phyloP scores from a whole-genome alignment of 2,888 invertebrate species.

The Choreutis nemorana region DNA sequence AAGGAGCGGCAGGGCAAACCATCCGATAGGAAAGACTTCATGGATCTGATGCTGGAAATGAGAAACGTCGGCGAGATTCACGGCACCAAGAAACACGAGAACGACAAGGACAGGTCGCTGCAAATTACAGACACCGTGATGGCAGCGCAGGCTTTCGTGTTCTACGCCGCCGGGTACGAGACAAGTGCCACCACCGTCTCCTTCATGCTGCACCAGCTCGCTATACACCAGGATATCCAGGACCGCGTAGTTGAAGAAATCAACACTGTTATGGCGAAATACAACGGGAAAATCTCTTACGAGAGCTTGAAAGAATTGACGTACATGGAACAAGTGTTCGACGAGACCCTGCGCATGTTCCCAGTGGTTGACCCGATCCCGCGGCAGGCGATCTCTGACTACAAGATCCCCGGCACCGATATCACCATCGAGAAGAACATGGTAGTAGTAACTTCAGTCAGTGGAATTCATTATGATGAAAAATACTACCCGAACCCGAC shows the following conservation, averaged over 20 bases:
- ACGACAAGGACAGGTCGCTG: slow-evolving; percentile 5
- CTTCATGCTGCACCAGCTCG: slow-evolving; percentile 18
- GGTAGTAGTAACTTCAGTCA: slow-evolving; percentile 7
- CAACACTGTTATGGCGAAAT: neutral
- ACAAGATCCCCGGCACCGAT: slow-evolving; percentile 5
- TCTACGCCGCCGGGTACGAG: slow-evolving; percentile 22
- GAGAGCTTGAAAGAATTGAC: slow-evolving; percentile 6
- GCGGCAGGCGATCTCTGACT: slow-evolving; percentile 5
- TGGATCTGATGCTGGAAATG: slow-evolving; percentile 9
- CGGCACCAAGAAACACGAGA: slow-evolving; percentile 5
- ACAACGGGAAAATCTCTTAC: slow-evolving; percentile 3
- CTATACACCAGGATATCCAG: slow-evolving; percentile 9
- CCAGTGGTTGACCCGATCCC: slow-evolving; percentile 10
- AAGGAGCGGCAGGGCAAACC: slow-evolving; percentile 7
- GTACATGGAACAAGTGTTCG: slow-evolving; percentile 9
- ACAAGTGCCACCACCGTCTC: slow-evolving; percentile 21
- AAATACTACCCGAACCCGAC: slow-evolving; percentile 9
- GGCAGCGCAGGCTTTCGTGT: slow-evolving; percentile 13
- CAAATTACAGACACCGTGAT: slow-evolving; percentile 9
- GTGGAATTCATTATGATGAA: slow-evolving; percentile 9
- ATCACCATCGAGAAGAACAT: slow-evolving; percentile 7
- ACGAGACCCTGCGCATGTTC: slow-evolving; percentile 10
- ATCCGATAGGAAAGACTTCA: slow-evolving; percentile 8
- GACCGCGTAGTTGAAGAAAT: slow-evolving; percentile 6
- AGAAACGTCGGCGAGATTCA: slow-evolving; percentile 6